Base-by-base conservation (phyloP, 2,797 vertebrate genomes). In the Meda fulgida region DNA sequence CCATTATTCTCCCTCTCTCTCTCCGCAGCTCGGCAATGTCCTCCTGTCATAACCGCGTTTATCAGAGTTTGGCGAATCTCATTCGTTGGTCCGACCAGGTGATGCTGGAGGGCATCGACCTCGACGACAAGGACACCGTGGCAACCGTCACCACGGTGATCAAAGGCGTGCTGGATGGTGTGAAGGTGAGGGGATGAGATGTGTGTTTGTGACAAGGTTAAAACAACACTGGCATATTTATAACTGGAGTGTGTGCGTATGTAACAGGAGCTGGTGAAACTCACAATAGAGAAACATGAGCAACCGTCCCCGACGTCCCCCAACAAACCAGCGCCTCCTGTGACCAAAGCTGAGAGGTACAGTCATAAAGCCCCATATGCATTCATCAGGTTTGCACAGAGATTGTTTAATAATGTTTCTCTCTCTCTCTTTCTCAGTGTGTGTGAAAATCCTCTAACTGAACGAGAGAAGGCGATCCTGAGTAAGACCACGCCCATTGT, bases 71-170 rank as follows among this genome's bases (percentile, higher is more conserved):
- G 81, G 98, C 97, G 88, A 99, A 99, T 90, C 96, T 99, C 7
- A 99, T 99, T 77, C 97, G 97, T 76, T 99, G 98, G 98, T 97
- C 98, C 1, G 98, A 99, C 87, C 97, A 98, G 90, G 97, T 99
- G 89, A 99, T 99, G 98, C 95, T 99, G 67, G 97, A 99, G 80
- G 97, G 97, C 21, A 95, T 99, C 76, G 97, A 98, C 89, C 94
- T 97, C 5, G 97, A 98, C 78, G 98, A 99, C 93, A 99, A 99
- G 87, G 98, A 99, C 86, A 96, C 97, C 80, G 97, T 98, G 90
- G 94, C 96, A 0, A 95, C 96, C 0, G 98, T 99, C 72, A 99
- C 96, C 60, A 96, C 93, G 5, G 97, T 99, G 91, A 99, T 99
- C 89, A 99, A 98, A 92, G 98, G 97, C 0, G 98, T 99, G 76